Evolutionary conservation across 2,113 vertebrate genomes (phyloP).

Genomic region (Opisthocomus hoazin): DNA sequence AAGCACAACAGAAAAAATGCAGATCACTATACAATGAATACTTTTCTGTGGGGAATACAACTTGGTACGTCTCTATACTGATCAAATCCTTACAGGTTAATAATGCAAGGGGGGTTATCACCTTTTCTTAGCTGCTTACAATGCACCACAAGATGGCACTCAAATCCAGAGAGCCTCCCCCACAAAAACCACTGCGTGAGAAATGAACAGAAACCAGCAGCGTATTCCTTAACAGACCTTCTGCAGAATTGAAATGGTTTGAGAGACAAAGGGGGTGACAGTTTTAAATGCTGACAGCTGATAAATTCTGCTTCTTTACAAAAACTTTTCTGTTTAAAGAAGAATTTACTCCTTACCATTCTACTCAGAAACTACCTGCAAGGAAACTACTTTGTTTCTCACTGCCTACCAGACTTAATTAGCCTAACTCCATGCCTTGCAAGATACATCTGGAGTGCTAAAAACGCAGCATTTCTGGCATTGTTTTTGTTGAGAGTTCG

Average conservation of each 20-base stretch:
- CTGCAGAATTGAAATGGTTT: not conserved
- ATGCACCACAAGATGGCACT: constrained; percentile 44
- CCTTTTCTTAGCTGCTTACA: not conserved
- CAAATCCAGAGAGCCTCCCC: not conserved
- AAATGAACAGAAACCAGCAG: not conserved
- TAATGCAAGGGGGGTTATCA: accelerated
- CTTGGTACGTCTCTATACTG: too few species aligned
- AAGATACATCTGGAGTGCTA: not conserved
- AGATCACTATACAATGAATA: not conserved
- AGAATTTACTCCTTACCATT: not conserved
- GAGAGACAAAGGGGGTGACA: not conserved
- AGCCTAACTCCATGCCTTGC: not conserved
- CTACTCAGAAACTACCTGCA: not conserved
- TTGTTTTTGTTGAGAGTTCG: not conserved
- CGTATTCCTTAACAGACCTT: not conserved
- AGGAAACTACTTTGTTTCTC: not conserved
- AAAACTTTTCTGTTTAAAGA: not conserved
- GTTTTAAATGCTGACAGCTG: not conserved
- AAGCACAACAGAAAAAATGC: not conserved
- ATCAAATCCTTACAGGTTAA: not conserved
- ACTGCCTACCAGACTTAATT: not conserved
- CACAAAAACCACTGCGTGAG: not conserved
- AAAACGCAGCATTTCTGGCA: not conserved
- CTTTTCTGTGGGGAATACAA: not conserved
- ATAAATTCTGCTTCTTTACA: not conserved